Percentiles rank a stretch among this genome's conserved stretches.
Evolutionary conservation across 2,797 vertebrate genomes (phyloP).

Genomic region (Thalassophryne amazonica): DNA sequence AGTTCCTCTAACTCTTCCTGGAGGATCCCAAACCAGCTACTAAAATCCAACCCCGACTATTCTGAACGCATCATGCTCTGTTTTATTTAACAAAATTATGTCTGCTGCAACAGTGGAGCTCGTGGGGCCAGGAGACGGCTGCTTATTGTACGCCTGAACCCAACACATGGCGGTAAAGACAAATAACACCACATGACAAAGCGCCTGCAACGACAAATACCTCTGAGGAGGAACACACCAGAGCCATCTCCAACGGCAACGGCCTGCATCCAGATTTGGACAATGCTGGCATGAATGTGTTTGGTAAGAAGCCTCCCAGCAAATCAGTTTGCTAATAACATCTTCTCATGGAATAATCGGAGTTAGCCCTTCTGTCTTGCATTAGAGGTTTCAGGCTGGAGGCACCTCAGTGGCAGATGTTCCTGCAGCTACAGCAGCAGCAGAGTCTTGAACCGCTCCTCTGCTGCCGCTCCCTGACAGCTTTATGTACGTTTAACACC

Average conservation of each 20-base stretch:
- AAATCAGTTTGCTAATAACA: constrained; percentile 3
- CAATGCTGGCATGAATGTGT: constrained; percentile 1
- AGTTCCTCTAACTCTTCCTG: no score
- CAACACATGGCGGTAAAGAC: constrained; percentile 45
- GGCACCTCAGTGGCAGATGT: constrained; percentile 10
- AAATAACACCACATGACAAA: constrained; percentile 46
- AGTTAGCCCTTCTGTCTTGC: constrained; percentile 4
- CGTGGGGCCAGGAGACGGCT: constrained; percentile 51
- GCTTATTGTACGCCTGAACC: constrained; percentile 62
- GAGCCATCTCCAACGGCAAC: not conserved
- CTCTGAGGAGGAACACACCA: not conserved
- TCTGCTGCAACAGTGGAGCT: constrained; percentile 22
- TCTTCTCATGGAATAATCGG: constrained; percentile 1
- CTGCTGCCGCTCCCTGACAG: constrained; percentile 40
- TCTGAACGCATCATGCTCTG: constrained; percentile 15
- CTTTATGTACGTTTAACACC: constrained; percentile 42
- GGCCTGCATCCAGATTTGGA: no score
- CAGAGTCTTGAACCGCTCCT: constrained; percentile 31
- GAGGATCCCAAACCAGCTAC: no score
- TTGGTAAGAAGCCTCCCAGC: not conserved
- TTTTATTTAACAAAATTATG: constrained; percentile 27
- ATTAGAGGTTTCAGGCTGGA: constrained; percentile 11
- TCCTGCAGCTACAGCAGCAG: constrained; percentile 2
- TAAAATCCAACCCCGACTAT: no score
- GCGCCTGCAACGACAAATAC: constrained; percentile 19